Evolutionary conservation across 2,888 invertebrate species (phyloP).

Genomic region (Lithodes maja): DNA sequence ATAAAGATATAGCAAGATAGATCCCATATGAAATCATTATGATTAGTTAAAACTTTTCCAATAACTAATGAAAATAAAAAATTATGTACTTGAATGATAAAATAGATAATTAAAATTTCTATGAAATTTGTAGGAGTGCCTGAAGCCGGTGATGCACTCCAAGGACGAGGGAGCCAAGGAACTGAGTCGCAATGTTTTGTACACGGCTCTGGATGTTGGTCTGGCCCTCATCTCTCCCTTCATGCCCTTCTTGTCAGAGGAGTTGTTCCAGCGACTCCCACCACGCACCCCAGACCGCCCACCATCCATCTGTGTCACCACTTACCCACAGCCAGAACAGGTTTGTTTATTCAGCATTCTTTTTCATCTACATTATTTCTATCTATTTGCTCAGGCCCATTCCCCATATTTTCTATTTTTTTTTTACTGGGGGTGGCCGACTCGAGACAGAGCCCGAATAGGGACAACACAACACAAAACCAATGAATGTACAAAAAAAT

Average conservation of each 20-base stretch:
- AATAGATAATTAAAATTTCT: too few species aligned
- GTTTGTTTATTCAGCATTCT: conserved; percentile 72
- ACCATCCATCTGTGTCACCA: conserved; percentile 91
- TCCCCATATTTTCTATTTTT: too few species aligned
- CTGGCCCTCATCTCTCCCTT: conserved; percentile 93
- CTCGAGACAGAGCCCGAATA: too few species aligned
- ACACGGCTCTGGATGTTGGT: conserved; percentile 88
- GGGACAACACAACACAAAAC: too few species aligned
- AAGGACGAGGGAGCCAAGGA: conserved; percentile 75
- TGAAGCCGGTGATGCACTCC: conserved; percentile 87
- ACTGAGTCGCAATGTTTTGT: conserved; percentile 84
- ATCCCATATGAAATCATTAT: too few species aligned
- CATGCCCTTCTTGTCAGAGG: conserved; percentile 98
- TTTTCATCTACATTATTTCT: background rate
- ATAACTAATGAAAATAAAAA: too few species aligned
- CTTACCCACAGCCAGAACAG: conserved; percentile 82
- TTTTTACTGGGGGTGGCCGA: too few species aligned
- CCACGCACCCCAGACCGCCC: conserved; percentile 74
- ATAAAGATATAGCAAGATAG: too few species aligned
- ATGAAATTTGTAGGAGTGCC: conserved; percentile 81
- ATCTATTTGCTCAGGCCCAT: too few species aligned
- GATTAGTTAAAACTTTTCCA: too few species aligned
- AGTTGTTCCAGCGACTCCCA: conserved; percentile 94
- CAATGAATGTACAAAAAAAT: background rate
- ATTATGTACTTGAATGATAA: too few species aligned